Conservation (phyloP, 2,113 vertebrate species). For the Muscicapa adusta region DNA sequence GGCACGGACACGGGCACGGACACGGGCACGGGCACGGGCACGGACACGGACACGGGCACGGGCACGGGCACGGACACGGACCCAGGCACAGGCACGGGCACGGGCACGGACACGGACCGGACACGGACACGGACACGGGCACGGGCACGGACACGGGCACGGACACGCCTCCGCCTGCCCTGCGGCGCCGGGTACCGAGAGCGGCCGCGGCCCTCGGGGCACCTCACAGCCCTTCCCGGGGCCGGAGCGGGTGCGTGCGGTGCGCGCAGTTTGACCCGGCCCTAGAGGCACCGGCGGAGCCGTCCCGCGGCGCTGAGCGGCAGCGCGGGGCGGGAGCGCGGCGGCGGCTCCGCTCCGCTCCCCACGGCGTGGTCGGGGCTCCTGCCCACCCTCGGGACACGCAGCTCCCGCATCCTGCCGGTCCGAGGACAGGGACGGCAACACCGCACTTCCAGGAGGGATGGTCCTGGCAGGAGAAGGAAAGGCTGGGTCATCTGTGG, state of each 20-base stretch:
- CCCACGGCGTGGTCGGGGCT: neutral
- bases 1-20: too few species aligned
- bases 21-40: too few species aligned
- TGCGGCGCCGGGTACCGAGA: neutral
- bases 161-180: neutral
- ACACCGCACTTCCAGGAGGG: neutral
- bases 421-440: neutral
- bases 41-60: too few species aligned
- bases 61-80: neutral
- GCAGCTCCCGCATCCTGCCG: neutral
- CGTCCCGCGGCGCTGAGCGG: neutral
- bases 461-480: neutral
- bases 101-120: too few species aligned
- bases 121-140: too few species aligned
- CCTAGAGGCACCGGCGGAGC: neutral
- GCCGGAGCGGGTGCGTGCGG: neutral
- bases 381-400: neutral
- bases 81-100: too few species aligned
- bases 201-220: neutral
- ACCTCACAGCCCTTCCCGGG: too few species aligned
- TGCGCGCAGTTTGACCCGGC: neutral
- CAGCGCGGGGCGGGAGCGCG: neutral
- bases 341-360: neutral
- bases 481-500: neutral
- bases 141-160: neutral